These are phyloP conservation scores for Crax fasciolata DNA, from an alignment of 2,797 vertebrate species.

Conservation along the genomic window DNA sequence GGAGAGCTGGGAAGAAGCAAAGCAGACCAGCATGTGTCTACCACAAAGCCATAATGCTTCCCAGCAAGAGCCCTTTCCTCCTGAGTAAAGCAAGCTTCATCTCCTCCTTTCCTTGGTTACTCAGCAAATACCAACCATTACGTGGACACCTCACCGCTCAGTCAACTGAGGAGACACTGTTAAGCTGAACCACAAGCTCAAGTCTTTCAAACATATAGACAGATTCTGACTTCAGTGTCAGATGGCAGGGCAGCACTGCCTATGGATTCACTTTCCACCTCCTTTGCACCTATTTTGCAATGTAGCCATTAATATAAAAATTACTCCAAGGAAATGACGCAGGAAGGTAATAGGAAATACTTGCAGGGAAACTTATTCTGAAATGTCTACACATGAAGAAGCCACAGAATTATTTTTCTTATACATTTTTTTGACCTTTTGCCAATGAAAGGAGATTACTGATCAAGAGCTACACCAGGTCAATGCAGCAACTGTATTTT, in stretches of 20 bases:
- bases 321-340: background rate
- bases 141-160: background rate
- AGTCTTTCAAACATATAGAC: background rate
- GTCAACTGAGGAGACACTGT: background rate
- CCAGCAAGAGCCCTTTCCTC: background rate
- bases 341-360: conserved; percentile 46
- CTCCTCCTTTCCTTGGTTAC: background rate
- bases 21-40: fast-evolving
- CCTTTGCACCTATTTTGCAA: background rate
- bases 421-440: conserved; percentile 85
- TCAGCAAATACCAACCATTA: background rate
- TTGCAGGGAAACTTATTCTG: conserved; percentile 45
- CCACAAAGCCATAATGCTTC: background rate
- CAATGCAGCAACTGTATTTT: conserved; percentile 80
- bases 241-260: background rate
- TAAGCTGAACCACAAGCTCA: background rate
- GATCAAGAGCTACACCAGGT: conserved; percentile 82
- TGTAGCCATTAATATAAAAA: background rate
- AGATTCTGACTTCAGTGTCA: background rate
- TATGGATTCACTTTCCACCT: background rate
- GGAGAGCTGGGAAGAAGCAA: background rate
- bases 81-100: background rate
- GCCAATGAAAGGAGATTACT: conserved; percentile 80
- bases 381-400: conserved; percentile 73
- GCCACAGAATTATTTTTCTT: conserved; percentile 62